Evolutionary conservation across 2,888 invertebrate genomes (phyloP), one percentile per base, ranked within the genome.

Genomic region (Ormyrus pomaceus): DNA sequence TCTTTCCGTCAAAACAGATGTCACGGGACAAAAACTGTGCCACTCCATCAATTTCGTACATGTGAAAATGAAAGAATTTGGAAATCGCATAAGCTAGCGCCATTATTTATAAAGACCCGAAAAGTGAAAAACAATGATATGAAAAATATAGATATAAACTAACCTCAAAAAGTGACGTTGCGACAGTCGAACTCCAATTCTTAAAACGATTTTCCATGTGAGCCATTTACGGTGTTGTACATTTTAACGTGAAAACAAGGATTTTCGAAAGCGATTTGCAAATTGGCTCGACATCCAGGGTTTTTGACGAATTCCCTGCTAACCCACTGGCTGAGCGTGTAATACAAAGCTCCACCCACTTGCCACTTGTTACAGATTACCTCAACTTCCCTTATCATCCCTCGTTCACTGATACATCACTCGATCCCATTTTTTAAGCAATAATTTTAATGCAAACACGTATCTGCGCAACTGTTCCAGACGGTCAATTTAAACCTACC

Each of bases 321-420:
- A 56, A 59, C 11, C 62, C 45, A 58, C 8, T 56, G n/a, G 34
- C 19, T 64, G 19, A 8, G 45, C 10, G 69, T 77, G 66, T 55
- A 79, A 65, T 56, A 70, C 64, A 77, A 70, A 82, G 71, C 82
- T 82, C 82, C 82, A 80, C 82, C 82, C 82, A 82, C 77, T 82
- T 79, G 80, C 77, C 77, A 82, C 79, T 79, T 79, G 76, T 79
- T 79, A 79, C 69, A 70, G 73, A 50, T 65, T 51, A 72, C 61
- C 66, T 66, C 51, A 48, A 76, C 48, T 59, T 7, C 61, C 56
- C 61, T 80, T 76, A 72, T 75, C 76, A 76, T 80, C 76, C 75
- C 66, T 76, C 71, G 19, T 55, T 70, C 48, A 69, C 46, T 62
- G 11, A 58, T 66, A 48, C 66, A 72, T 55, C 11, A 46, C 34